Evolutionary conservation across 2,888 invertebrate genomes (phyloP).

Genomic region (Drosophila ustulata): DNA sequence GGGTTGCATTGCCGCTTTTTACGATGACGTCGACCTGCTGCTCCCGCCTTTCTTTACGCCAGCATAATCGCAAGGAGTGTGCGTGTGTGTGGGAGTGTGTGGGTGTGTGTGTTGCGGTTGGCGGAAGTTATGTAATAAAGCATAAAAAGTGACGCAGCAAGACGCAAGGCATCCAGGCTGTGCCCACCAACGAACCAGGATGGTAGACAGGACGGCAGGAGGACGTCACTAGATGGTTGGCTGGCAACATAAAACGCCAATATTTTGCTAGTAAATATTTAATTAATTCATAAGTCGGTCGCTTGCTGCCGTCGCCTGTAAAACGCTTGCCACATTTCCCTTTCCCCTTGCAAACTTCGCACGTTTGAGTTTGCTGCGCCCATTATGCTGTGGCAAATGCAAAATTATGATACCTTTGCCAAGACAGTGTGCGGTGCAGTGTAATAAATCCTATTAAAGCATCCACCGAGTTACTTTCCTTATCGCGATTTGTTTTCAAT

Average conservation of each 20-base stretch:
- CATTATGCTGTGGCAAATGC: conserved; percentile 48
- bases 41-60: conserved; percentile 23
- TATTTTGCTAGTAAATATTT: conserved; percentile 75
- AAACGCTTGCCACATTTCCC: conserved; percentile 40
- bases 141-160: conserved; percentile 77
- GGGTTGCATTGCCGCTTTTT: conserved; percentile 52
- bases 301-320: conserved; percentile 41
- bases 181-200: conserved; percentile 5
- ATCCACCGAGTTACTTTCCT: conserved; percentile 13
- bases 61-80: conserved; percentile 24
- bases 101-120: conserved; percentile 33
- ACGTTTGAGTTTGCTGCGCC: conserved; percentile 8
- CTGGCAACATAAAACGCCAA: conserved; percentile 59
- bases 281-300: conserved; percentile 76
- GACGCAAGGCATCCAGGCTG: conserved; percentile 40
- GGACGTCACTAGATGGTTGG: background rate
- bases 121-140: conserved; percentile 81
- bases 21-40: conserved; percentile 21
- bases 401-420: conserved; percentile 55
- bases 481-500: conserved; percentile 9
- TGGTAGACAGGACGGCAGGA: background rate
- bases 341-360: conserved; percentile 10
- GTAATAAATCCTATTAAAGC: conserved; percentile 58
- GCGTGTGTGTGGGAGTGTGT: conserved; percentile 14
- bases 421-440: conserved; percentile 39